These are phyloP conservation scores for Drosophila austrosaltans DNA, from an alignment of 2,888 invertebrate genomes.

Conservation along the genomic window DNA sequence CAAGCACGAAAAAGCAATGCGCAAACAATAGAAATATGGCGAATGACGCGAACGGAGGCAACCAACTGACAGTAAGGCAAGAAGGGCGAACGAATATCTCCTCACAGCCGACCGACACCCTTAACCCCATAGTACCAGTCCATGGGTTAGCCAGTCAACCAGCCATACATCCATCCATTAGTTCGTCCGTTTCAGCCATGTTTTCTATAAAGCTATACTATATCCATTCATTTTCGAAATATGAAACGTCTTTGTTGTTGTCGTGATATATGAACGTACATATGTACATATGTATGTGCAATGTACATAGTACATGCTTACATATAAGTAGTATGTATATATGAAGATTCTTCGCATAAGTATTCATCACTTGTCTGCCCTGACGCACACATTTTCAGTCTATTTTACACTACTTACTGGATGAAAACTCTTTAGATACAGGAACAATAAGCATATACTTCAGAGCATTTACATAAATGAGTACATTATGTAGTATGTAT, in stretches of 20 bases:
- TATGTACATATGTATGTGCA: too few species aligned
- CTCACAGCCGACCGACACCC: constrained; percentile 4
- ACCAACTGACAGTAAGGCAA: constrained; percentile 38
- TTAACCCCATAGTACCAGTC: constrained; percentile 17
- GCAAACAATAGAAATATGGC: constrained; percentile 52
- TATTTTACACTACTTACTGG: neutral
- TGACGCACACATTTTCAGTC: constrained; percentile 13
- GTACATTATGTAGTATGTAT: too few species aligned
- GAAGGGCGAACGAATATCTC: constrained; percentile 1
- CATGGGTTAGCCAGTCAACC: constrained; percentile 45
- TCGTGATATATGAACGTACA: neutral
- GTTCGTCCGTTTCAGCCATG: constrained; percentile 53
- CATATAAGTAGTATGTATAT: too few species aligned
- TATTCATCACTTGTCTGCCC: constrained; percentile 42
- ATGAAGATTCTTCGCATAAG: constrained; percentile 15
- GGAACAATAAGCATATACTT: too few species aligned
- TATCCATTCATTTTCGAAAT: constrained; percentile 50
- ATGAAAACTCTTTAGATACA: too few species aligned
- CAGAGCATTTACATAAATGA: too few species aligned
- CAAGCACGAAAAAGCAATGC: constrained; percentile 30
- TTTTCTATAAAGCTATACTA: constrained; percentile 51
- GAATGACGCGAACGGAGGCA: constrained; percentile 39
- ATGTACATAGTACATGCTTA: too few species aligned
- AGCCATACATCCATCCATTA: constrained; percentile 59
- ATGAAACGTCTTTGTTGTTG: constrained; percentile 22